phyloP scores from a whole-genome alignment of 2,113 vertebrate genomes.

The Nerophis ophidion region DNA sequence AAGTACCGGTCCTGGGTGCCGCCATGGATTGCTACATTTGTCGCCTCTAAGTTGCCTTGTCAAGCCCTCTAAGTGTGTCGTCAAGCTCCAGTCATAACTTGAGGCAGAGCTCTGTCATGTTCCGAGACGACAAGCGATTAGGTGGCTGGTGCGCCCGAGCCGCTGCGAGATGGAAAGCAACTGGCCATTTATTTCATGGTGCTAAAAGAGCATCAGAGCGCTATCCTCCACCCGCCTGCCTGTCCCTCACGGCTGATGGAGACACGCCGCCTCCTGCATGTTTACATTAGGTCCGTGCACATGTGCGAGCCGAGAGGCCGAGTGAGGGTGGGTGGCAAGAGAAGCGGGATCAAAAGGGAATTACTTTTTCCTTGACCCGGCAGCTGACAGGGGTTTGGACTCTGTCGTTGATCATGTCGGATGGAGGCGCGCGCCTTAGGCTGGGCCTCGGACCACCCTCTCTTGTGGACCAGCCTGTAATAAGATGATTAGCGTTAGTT shows the following conservation, averaged over 20 bases:
- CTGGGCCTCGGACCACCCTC: not conserved
- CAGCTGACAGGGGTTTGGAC: conserved; percentile 39
- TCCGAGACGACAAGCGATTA: conserved; percentile 47
- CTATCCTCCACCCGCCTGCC: conserved; percentile 16
- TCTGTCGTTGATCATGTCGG: conserved; percentile 43
- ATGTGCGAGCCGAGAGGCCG: conserved; percentile 4
- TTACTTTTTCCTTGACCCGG: conserved; percentile 41
- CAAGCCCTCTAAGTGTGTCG: conserved; percentile 55
- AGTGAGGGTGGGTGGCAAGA: conserved; percentile 2
- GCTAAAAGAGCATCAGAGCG: conserved; percentile 37
- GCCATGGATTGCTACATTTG: conserved; percentile 11
- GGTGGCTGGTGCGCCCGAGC: conserved; percentile 14
- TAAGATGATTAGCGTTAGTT: too few relatives aligned
- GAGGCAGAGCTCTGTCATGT: conserved; percentile 59
- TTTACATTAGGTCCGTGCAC: conserved; percentile 53
- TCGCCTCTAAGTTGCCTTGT: conserved; percentile 42
- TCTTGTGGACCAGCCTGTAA: too few relatives aligned
- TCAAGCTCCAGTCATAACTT: conserved; percentile 56
- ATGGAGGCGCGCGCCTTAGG: conserved; percentile 50
- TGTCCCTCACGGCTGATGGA: conserved; percentile 51
- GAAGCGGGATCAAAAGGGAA: conserved; percentile 55
- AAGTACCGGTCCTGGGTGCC: not conserved
- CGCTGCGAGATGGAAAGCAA: conserved; percentile 27
- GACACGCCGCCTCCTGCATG: conserved; percentile 46
- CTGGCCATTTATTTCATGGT: conserved; percentile 57